Percentiles rank a stretch among this genome's conserved stretches.
phyloP scores from a whole-genome alignment of 1,140 invertebrate genomes.

The Drosophila mauritiana region DNA sequence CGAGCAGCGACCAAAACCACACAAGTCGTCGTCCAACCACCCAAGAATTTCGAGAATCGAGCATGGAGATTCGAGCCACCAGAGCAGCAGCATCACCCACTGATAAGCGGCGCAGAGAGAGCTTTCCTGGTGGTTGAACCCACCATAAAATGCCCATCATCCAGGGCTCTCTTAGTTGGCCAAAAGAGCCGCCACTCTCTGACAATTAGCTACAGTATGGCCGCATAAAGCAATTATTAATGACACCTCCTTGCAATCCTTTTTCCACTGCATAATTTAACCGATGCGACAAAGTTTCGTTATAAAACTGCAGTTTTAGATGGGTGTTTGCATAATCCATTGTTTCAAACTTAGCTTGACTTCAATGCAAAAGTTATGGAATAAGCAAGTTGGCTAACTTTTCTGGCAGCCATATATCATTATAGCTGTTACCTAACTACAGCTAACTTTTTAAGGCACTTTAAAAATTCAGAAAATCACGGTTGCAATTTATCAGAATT shows the following conservation, averaged over 20 bases:
- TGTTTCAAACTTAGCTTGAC: not conserved
- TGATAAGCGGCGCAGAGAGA: slow-evolving; percentile 55
- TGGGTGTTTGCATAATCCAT: slow-evolving; percentile 16
- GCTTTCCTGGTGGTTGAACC: slow-evolving; percentile 11
- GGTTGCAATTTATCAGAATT: not conserved
- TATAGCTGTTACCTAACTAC: no score
- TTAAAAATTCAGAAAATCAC: not conserved
- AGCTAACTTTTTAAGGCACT: not conserved
- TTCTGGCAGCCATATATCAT: not conserved
- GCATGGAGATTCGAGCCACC: slow-evolving; percentile 7
- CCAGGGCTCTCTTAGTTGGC: slow-evolving; percentile 12
- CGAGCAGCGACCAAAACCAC: slow-evolving; percentile 39
- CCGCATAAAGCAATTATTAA: slow-evolving; percentile 55
- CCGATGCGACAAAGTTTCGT: slow-evolving; percentile 5
- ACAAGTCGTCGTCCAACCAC: slow-evolving; percentile 41
- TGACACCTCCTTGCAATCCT: slow-evolving; percentile 38
- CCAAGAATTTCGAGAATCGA: slow-evolving; percentile 33
- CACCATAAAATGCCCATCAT: not conserved
- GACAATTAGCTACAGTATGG: slow-evolving; percentile 44
- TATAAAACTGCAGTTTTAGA: slow-evolving; percentile 2
- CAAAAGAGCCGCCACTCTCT: not conserved
- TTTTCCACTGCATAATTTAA: slow-evolving; percentile 29
- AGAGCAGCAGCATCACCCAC: slow-evolving; percentile 44
- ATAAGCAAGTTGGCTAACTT: not conserved
- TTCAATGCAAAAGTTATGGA: slow-evolving; percentile 13